These are phyloP conservation scores for Chrysotoxum bicinctum DNA, from an alignment of 2,888 invertebrate genomes.

Conservation along the genomic window DNA sequence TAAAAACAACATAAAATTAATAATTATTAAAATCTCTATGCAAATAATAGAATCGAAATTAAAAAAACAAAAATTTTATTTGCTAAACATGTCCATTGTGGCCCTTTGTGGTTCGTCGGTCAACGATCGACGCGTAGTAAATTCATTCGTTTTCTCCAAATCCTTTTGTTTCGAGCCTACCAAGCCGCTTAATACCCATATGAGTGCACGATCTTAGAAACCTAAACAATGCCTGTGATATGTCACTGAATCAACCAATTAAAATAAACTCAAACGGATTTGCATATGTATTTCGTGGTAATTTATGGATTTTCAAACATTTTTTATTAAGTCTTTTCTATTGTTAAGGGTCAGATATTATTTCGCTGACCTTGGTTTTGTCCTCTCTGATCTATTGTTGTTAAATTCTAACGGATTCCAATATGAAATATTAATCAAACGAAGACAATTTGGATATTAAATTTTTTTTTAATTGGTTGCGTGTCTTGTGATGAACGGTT, in stretches of 20 bases:
- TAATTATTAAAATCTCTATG: not conserved
- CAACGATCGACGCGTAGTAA: not conserved
- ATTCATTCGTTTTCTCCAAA: not conserved
- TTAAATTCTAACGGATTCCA: not conserved
- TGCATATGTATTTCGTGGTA: not conserved
- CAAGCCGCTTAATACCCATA: not conserved
- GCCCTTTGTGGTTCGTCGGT: too few species aligned
- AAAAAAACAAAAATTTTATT: not conserved
- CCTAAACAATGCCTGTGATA: not conserved
- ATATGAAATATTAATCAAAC: slow-evolving; percentile 1
- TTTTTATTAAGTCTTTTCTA: not conserved
- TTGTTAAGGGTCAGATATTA: slow-evolving; percentile 9
- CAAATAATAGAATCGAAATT: not conserved
- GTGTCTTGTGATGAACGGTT: not conserved
- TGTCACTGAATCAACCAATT: not conserved
- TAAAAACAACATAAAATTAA: not conserved
- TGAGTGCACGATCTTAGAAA: not conserved
- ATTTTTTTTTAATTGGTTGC: not conserved
- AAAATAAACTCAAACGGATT: not conserved
- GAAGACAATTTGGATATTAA: not conserved
- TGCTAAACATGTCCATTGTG: too few species aligned
- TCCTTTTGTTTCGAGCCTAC: not conserved
- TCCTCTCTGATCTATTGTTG: not conserved
- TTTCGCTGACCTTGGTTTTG: not conserved
- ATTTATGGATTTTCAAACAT: not conserved